A percentile compares a stretch with the other conserved stretches of the same genome.
Conservation (phyloP, 1,140 invertebrate species). For the Solenopsis invicta region DNA sequence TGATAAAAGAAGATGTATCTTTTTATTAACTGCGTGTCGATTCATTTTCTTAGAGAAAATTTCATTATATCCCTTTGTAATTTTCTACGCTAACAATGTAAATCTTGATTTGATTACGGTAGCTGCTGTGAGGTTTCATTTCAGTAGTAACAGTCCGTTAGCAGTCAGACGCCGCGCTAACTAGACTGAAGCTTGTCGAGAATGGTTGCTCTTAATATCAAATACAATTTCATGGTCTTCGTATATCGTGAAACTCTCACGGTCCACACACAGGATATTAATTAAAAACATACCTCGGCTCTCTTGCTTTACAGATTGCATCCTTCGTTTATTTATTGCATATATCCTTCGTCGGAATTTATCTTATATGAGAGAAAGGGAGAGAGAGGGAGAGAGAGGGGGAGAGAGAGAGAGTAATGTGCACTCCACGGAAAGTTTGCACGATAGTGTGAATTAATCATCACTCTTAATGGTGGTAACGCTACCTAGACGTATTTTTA, state of each 20-base stretch:
- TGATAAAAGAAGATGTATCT: background rate
- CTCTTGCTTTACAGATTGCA: constrained; percentile 1
- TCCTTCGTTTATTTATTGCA: background rate
- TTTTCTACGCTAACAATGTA: background rate
- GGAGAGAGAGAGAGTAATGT: background rate
- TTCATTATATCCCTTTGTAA: background rate
- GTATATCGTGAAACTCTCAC: background rate
- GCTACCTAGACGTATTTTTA: background rate
- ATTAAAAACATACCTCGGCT: constrained; percentile 17
- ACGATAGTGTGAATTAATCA: constrained; percentile 8
- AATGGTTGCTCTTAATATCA: constrained; percentile 13
- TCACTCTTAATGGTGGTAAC: background rate
- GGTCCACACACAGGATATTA: background rate
- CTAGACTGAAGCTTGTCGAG: background rate
- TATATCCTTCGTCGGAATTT: background rate
- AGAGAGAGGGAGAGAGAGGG: no score
- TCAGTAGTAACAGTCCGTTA: constrained; percentile 27
- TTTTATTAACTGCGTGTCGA: background rate
- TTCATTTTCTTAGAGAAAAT: background rate
- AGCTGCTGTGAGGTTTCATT: background rate
- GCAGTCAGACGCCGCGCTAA: constrained; percentile 2
- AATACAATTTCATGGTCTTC: constrained; percentile 18
- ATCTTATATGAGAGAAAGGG: background rate
- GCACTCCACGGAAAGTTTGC: background rate
- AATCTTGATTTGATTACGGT: background rate